phyloP scores from a whole-genome alignment of 2,113 vertebrate genomes.

The Merops nubicus region DNA sequence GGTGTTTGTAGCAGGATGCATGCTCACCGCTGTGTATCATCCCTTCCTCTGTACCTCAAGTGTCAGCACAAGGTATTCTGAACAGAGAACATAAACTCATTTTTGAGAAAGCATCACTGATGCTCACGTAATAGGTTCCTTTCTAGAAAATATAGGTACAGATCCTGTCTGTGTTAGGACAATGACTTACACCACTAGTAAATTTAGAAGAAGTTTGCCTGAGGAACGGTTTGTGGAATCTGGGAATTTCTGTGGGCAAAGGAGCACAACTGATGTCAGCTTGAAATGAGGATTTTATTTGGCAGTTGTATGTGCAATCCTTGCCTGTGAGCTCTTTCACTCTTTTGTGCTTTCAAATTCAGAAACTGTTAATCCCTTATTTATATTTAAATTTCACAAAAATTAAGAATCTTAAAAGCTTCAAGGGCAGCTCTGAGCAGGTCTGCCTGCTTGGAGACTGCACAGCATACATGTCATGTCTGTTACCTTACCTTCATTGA shows the following conservation, averaged over 20 bases:
- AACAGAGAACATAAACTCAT: background rate
- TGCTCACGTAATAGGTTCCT: background rate
- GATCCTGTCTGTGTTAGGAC: background rate
- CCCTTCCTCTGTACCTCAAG: background rate
- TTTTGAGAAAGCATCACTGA: background rate
- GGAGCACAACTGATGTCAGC: background rate
- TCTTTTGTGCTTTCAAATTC: background rate
- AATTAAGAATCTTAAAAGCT: background rate
- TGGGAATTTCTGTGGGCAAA: background rate
- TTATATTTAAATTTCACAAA: slow-evolving; percentile 11
- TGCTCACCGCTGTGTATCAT: background rate
- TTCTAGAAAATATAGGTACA: background rate
- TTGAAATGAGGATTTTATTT: background rate
- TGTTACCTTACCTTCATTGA: background rate
- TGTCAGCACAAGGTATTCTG: background rate
- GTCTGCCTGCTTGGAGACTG: slow-evolving; percentile 2
- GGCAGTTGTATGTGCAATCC: background rate
- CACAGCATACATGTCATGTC: background rate
- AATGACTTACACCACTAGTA: background rate
- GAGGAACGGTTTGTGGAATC: background rate
- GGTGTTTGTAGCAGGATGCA: background rate
- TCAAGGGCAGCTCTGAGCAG: background rate
- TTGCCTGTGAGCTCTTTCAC: background rate
- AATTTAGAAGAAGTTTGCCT: background rate
- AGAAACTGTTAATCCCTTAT: background rate